phyloP scores from a whole-genome alignment of 2,797 vertebrate species.

The Sorex maritimensis region DNA sequence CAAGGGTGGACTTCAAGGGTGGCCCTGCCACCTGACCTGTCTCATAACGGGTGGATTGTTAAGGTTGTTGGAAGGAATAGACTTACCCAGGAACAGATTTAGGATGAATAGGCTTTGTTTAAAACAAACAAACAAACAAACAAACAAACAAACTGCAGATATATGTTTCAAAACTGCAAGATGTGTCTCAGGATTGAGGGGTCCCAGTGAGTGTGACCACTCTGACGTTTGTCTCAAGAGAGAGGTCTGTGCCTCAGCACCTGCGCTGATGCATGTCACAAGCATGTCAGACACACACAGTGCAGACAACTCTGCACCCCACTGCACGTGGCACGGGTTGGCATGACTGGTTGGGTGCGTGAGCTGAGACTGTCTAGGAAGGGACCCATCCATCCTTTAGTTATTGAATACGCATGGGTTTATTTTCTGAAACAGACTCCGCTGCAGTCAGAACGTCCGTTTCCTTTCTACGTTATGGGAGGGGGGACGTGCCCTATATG shows the following conservation, averaged over 20 bases:
- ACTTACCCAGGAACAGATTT: not conserved
- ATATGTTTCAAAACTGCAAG: too few species aligned
- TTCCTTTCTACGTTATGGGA: too few species aligned
- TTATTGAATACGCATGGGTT: not conserved
- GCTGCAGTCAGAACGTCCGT: not conserved
- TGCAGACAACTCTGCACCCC: too few species aligned
- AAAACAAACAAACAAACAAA: too few species aligned
- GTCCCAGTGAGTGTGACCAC: too few species aligned
- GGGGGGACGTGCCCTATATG: not conserved
- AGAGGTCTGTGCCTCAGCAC: too few species aligned
- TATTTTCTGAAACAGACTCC: not conserved
- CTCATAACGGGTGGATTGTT: conserved; percentile 49
- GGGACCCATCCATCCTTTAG: not conserved
- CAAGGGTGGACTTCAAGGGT: not conserved
- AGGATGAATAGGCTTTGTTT: not conserved
- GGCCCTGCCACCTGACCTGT: not conserved
- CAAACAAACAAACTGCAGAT: too few species aligned
- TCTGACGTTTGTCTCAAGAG: too few species aligned
- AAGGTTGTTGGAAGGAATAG: not conserved
- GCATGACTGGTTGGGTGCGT: rapidly evolving
- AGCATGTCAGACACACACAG: too few species aligned
- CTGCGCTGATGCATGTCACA: too few species aligned
- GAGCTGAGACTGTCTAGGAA: not conserved
- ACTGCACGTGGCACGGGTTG: too few species aligned
- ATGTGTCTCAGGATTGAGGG: too few species aligned